A percentile compares a stretch with the other conserved stretches of the same genome.
Evolutionary conservation across 2,113 vertebrate genomes (phyloP).

Genomic region (Cyprinodon tularosa): DNA sequence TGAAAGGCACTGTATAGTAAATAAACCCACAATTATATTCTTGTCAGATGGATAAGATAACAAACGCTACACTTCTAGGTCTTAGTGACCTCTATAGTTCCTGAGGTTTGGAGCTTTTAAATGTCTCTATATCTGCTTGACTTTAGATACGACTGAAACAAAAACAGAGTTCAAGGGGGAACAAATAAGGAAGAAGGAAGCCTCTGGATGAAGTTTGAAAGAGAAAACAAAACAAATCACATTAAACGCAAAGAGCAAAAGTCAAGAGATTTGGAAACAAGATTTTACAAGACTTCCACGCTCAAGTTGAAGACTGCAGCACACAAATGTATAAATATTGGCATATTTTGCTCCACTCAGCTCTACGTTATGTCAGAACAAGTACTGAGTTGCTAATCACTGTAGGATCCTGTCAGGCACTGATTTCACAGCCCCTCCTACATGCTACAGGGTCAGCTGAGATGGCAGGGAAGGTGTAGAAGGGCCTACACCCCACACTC

Average conservation of each 20-base stretch:
- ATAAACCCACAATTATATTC: slow-evolving; percentile 12
- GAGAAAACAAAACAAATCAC: slow-evolving; percentile 29
- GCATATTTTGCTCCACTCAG: slow-evolving; percentile 40
- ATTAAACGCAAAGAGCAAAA: slow-evolving; percentile 20
- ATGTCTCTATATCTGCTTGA: slow-evolving; percentile 14
- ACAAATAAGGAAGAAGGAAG: slow-evolving; percentile 14
- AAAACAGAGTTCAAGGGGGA: slow-evolving; percentile 19
- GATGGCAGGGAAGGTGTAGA: slow-evolving; percentile 34
- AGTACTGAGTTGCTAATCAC: slow-evolving; percentile 52
- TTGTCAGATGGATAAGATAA: slow-evolving; percentile 28
- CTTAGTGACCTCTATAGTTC: slow-evolving; percentile 49
- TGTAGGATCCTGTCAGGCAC: slow-evolving; percentile 45
- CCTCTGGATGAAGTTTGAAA: slow-evolving; percentile 40
- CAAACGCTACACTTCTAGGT: slow-evolving; percentile 57
- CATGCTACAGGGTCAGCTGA: slow-evolving; percentile 71
- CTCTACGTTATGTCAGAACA: slow-evolving; percentile 60
- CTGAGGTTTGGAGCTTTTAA: slow-evolving; percentile 58
- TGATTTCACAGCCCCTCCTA: slow-evolving; percentile 53
- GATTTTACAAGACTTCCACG: slow-evolving; percentile 32
- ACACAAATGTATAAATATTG: slow-evolving; percentile 46
- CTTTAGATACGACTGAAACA: slow-evolving; percentile 23
- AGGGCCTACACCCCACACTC: slow-evolving; percentile 6
- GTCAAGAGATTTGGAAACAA: slow-evolving; percentile 37
- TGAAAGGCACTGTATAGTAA: not conserved
- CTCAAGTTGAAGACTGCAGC: slow-evolving; percentile 47